A percentile compares a stretch with the other conserved stretches of the same genome.
phyloP scores from a whole-genome alignment of 2,797 vertebrate species.

The Sylvia borin region DNA sequence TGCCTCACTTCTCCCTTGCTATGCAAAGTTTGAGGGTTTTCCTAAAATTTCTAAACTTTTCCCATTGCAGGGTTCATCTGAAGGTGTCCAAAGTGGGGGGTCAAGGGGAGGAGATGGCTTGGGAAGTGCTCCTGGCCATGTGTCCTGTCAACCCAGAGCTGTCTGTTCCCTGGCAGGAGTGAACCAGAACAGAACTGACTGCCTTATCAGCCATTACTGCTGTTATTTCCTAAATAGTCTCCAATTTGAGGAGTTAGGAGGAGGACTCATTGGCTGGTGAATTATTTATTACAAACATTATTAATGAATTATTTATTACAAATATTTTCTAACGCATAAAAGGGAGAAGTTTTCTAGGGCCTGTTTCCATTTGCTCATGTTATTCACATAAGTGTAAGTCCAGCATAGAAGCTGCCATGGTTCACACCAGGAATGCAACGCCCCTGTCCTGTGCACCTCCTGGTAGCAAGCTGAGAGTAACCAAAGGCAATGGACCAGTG shows the following conservation, averaged over 20 bases:
- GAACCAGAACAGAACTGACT: not conserved
- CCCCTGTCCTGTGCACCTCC: not conserved
- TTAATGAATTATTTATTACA: conserved; percentile 56
- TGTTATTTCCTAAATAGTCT: conserved; percentile 19
- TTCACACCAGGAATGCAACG: not conserved
- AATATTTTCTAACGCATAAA: conserved; percentile 13
- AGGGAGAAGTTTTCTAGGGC: not conserved
- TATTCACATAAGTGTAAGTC: not conserved
- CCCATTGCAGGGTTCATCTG: accelerated
- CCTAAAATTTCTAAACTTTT: not conserved
- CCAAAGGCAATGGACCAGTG: not conserved
- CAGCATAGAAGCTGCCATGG: not conserved
- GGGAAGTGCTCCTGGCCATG: accelerated
- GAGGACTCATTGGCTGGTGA: not conserved
- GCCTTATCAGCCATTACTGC: not conserved
- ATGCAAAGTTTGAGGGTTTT: not conserved
- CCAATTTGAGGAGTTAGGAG: not conserved
- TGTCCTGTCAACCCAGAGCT: not conserved
- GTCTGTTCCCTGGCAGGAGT: not conserved
- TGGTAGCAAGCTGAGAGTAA: not conserved
- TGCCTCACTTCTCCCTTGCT: not conserved
- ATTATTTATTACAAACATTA: conserved; percentile 59
- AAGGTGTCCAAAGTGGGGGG: not conserved
- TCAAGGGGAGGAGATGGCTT: not conserved
- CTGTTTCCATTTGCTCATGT: not conserved